Conservation (phyloP, 92 coral and sea anemone species). For the Umimayanthus kanabou region DNA sequence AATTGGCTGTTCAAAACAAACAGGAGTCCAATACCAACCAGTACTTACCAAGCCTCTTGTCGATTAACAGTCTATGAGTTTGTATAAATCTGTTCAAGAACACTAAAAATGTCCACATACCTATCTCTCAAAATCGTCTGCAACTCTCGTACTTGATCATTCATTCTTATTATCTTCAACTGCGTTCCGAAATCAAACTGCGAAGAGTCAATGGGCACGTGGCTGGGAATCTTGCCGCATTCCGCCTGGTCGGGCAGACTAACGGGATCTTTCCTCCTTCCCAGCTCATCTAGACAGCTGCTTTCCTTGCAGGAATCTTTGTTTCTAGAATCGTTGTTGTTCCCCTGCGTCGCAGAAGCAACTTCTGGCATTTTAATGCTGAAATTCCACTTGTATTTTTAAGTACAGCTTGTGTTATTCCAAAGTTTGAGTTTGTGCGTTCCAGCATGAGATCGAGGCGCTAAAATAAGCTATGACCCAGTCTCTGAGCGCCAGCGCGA, state of each 20-base stretch:
- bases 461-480: constrained; percentile 16
- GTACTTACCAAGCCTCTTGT: neutral
- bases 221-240: neutral
- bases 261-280: neutral
- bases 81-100: neutral
- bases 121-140: constrained; percentile 92
- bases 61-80: too few relatives aligned
- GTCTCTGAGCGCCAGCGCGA: neutral
- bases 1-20: too few relatives aligned
- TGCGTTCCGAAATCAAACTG: constrained; percentile 70
- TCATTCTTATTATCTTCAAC: constrained; percentile 81
- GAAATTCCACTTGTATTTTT: neutral
- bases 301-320: constrained; percentile 9
- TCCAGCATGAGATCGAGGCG: neutral
- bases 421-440: neutral
- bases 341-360: constrained; percentile 20
- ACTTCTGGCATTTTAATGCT: constrained; percentile 34
- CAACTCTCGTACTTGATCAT: constrained; percentile 91
- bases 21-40: too few relatives aligned
- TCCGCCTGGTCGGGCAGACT: neutral
- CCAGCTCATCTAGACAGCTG: neutral
- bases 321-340: constrained; percentile 8
- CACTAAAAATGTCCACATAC: constrained; percentile 44
- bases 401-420: neutral
- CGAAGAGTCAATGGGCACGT: constrained; percentile 30